Percentiles rank a stretch among this genome's conserved stretches.
Conservation (phyloP, 2,113 vertebrate species). For the Crotalus viridis region DNA sequence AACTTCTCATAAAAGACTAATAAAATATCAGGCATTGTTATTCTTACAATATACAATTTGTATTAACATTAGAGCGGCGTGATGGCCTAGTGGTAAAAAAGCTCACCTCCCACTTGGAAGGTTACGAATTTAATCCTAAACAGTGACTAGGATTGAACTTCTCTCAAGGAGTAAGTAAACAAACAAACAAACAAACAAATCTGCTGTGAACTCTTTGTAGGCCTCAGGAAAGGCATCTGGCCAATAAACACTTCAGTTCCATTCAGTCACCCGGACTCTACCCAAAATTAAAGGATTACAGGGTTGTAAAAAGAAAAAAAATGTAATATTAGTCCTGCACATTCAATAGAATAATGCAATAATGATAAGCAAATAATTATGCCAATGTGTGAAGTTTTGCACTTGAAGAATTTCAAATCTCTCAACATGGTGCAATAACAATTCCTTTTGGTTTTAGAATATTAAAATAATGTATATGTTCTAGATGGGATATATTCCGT, state of each 20-base stretch:
- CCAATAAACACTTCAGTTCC: background rate
- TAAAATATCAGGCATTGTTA: background rate
- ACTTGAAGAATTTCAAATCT: background rate
- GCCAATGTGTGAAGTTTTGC: background rate
- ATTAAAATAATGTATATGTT: background rate
- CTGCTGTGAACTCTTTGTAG: background rate
- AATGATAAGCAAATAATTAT: background rate
- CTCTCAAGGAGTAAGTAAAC: background rate
- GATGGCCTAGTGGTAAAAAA: background rate
- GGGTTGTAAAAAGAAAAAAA: background rate
- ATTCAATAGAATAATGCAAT: background rate
- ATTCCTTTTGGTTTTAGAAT: background rate
- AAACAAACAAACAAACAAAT: background rate
- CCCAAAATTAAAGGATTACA: background rate
- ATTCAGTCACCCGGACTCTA: background rate
- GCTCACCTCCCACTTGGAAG: background rate
- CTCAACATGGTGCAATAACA: background rate
- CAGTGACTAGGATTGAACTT: background rate
- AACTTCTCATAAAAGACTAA: background rate
- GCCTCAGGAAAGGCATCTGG: background rate
- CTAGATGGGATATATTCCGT: background rate
- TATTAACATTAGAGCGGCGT: background rate
- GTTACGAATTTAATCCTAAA: background rate
- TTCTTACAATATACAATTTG: background rate
- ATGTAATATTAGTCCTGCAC: background rate